Conservation (phyloP, 2,888 invertebrate species). For the Chymomyza fuscimana region DNA sequence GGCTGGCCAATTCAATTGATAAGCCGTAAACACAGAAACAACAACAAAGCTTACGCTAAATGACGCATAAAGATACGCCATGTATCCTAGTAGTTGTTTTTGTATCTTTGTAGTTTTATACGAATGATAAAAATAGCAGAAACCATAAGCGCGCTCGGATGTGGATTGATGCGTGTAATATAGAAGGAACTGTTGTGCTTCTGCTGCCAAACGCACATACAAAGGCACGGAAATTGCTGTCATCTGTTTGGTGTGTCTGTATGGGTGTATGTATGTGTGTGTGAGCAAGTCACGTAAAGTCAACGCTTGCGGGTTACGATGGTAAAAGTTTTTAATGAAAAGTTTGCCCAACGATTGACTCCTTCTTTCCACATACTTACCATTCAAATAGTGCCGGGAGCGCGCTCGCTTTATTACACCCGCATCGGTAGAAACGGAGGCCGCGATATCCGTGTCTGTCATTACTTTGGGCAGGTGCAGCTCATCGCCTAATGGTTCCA, state of each 20-base stretch:
- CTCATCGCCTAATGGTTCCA: slow-evolving; percentile 71
- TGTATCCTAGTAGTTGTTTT: neutral
- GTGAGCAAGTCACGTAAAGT: slow-evolving; percentile 22
- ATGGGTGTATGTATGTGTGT: no score
- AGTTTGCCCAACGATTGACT: neutral
- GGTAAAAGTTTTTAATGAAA: slow-evolving; percentile 27
- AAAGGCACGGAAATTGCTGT: slow-evolving; percentile 40
- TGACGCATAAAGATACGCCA: slow-evolving; percentile 43
- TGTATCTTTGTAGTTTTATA: neutral
- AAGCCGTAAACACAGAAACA: slow-evolving; percentile 32
- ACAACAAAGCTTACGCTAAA: slow-evolving; percentile 27
- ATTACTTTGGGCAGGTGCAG: slow-evolving; percentile 78
- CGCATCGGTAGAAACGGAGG: slow-evolving; percentile 73
- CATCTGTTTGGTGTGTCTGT: slow-evolving; percentile 26
- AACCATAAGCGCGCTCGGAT: slow-evolving; percentile 1
- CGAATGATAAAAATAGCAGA: slow-evolving; percentile 10
- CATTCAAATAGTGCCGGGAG: slow-evolving; percentile 79
- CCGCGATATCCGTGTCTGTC: slow-evolving; percentile 76
- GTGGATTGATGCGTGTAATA: neutral
- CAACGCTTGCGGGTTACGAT: neutral
- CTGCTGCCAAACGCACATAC: neutral
- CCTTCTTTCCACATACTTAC: slow-evolving; percentile 55
- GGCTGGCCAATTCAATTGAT: slow-evolving; percentile 37
- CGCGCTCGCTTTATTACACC: slow-evolving; percentile 76
- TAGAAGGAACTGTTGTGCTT: neutral